phyloP scores from a whole-genome alignment of 1,140 invertebrate genomes.

The Colletes gigas region DNA sequence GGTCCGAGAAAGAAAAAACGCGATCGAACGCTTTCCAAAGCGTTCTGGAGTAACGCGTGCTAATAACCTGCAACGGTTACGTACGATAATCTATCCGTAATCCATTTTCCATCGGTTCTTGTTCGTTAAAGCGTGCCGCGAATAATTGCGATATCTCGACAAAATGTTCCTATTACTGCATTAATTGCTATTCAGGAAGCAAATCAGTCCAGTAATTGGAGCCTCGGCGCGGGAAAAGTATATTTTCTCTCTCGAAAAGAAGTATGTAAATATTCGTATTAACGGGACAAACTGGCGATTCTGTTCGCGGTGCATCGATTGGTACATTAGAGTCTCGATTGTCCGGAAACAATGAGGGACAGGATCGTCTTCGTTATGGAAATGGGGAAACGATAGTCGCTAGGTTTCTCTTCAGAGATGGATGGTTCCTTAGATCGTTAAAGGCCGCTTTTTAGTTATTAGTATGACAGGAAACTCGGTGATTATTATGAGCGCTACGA shows the following conservation, averaged over 20 bases:
- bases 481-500: background rate
- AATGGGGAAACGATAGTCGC: background rate
- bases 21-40: slow-evolving; percentile 2
- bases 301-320: too few species aligned
- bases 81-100: slow-evolving; percentile 9
- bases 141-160: slow-evolving; percentile 8
- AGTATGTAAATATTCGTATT: background rate
- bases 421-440: background rate
- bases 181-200: slow-evolving; percentile 2
- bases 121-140: slow-evolving; percentile 7
- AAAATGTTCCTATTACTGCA: slow-evolving; percentile 4
- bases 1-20: background rate
- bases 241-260: background rate
- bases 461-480: too few species aligned
- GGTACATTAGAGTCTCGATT: background rate
- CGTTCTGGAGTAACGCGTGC: background rate
- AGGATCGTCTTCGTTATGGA: background rate
- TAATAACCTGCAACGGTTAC: slow-evolving; percentile 2
- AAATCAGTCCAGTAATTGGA: slow-evolving; percentile 3
- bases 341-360: background rate
- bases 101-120: slow-evolving; percentile 4
- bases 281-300: background rate
- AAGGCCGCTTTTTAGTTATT: background rate
- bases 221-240: background rate
- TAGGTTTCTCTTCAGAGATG: background rate